phyloP scores from a whole-genome alignment of 2,888 invertebrate genomes.

The Cephus spinipes region DNA sequence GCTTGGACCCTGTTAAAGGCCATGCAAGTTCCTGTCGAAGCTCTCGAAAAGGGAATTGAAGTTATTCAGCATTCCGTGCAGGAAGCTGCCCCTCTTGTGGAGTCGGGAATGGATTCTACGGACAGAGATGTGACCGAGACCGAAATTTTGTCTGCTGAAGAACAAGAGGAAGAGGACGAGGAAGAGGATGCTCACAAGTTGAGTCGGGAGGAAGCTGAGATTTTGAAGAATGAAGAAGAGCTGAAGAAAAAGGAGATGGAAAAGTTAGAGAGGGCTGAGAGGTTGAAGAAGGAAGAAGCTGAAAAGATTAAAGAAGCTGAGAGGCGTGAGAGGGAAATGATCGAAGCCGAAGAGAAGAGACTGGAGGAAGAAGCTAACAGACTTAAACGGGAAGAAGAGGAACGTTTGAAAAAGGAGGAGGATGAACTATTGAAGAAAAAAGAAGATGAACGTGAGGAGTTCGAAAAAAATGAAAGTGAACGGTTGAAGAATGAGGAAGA shows the following conservation, averaged over 20 bases:
- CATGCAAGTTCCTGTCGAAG: slow-evolving; percentile 23
- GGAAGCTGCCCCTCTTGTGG: slow-evolving; percentile 16
- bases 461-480: slow-evolving; percentile 55
- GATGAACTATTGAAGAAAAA: slow-evolving; percentile 44
- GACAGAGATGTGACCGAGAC: slow-evolving; percentile 26
- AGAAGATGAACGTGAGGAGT: slow-evolving; percentile 44
- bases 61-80: slow-evolving; percentile 10
- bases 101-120: slow-evolving; percentile 31
- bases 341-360: slow-evolving; percentile 23
- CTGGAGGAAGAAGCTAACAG: slow-evolving; percentile 26
- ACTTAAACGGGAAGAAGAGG: slow-evolving; percentile 26
- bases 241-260: slow-evolving; percentile 28
- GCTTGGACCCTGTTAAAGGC: slow-evolving; percentile 18
- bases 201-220: slow-evolving; percentile 24
- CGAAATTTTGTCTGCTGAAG: slow-evolving; percentile 36
- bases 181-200: slow-evolving; percentile 27
- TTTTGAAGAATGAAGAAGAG: slow-evolving; percentile 22
- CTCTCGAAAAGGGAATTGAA: slow-evolving; percentile 24
- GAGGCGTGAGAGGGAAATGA: slow-evolving; percentile 22
- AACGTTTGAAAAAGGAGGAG: slow-evolving; percentile 53
- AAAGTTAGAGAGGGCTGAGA: slow-evolving; percentile 13
- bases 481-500: slow-evolving; percentile 57
- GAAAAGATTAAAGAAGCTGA: slow-evolving; percentile 31
- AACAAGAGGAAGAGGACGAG: slow-evolving; percentile 35
- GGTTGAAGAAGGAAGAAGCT: slow-evolving; percentile 25